Evolutionary conservation across 2,113 vertebrate genomes (phyloP).

Genomic region (cat (Felis catus)): DNA sequence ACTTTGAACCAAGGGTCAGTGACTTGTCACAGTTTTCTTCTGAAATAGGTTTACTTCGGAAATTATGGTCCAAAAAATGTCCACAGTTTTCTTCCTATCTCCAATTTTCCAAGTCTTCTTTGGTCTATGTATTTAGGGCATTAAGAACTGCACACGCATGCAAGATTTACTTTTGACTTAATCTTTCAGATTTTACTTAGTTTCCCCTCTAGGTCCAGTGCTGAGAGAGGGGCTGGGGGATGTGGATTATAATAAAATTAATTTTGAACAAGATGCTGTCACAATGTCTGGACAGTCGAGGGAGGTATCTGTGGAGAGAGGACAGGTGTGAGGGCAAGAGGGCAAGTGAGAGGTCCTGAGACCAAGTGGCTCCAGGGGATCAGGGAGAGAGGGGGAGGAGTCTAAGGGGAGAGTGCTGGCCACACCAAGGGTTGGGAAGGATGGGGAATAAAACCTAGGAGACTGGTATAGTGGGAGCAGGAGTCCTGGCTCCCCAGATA

Average conservation of each 20-base stretch:
- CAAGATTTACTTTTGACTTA: slow-evolving; percentile 44
- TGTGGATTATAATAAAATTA: not conserved
- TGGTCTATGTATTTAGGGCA: not conserved
- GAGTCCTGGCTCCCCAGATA: not conserved
- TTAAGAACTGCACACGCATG: not conserved
- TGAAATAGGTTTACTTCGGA: not conserved
- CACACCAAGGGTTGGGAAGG: not conserved
- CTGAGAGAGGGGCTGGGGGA: not conserved
- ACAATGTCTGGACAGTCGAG: not conserved
- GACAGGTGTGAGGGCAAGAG: not conserved
- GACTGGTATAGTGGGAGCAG: not conserved
- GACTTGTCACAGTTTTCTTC: not conserved
- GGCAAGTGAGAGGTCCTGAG: not conserved
- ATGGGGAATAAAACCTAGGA: not conserved
- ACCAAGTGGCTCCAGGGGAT: not conserved
- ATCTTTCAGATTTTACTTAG: slow-evolving; percentile 16
- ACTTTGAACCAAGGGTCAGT: not conserved
- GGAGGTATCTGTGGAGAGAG: not conserved
- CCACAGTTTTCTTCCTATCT: not conserved
- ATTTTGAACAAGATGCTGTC: not conserved
- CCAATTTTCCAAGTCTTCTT: not conserved
- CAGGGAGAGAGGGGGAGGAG: not conserved
- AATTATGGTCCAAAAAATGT: not conserved
- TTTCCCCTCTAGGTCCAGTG: not conserved
- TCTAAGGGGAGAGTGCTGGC: no score